phyloP scores from a whole-genome alignment of 37 sponge, comb jelly and placozoan genomes.

The Diacarnus erythraeanus region DNA sequence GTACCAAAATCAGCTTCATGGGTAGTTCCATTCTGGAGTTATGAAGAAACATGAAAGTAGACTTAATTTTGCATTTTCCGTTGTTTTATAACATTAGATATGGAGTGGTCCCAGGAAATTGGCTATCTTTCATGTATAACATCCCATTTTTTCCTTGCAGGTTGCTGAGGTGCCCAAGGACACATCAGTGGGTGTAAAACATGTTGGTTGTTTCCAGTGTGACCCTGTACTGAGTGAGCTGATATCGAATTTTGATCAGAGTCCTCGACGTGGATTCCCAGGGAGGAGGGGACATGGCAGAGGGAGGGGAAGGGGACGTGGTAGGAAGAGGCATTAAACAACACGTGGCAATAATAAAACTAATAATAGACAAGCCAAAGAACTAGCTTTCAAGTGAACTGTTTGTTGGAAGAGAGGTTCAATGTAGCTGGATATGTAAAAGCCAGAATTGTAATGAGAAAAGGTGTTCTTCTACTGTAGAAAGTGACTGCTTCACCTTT shows the following conservation, averaged over 20 bases:
- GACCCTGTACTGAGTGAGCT: conserved; percentile 39
- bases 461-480: too few relatives aligned
- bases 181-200: neutral
- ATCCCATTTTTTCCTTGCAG: neutral
- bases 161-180: conserved; percentile 6
- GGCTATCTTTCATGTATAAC: neutral
- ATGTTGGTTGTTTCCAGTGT: conserved; percentile 61
- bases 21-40: neutral
- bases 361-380: too few relatives aligned
- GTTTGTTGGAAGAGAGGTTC: too few relatives aligned
- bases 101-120: neutral
- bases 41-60: neutral
- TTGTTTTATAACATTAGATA: too few relatives aligned
- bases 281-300: conserved; percentile 61
- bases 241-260: neutral
- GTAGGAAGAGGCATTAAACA: neutral
- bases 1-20: too few relatives aligned
- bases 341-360: too few relatives aligned
- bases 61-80: too few relatives aligned
- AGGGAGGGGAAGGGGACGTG: conserved; percentile 62
- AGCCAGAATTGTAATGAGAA: too few relatives aligned
- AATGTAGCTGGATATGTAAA: too few relatives aligned
- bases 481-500: too few relatives aligned
- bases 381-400: too few relatives aligned
- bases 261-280: conserved; percentile 10